Evolutionary conservation across 1,140 invertebrate genomes (phyloP), one percentile per base, ranked within the genome.

Genomic region (Galendromus occidentalis): DNA sequence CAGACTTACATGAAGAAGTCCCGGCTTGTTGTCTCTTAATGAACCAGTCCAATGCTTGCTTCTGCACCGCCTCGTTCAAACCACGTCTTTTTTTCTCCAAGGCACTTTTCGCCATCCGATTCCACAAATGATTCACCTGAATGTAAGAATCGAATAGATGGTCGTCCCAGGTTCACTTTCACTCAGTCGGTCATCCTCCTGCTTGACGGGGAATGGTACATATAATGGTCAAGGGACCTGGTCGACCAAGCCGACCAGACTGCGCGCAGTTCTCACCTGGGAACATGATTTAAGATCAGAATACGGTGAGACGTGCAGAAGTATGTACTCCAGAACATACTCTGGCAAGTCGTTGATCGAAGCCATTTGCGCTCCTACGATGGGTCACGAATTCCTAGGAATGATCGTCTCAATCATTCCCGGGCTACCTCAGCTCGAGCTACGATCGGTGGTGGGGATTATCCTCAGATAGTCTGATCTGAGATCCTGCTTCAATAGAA

Each of bases 241-340:
- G n/a, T n/a, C n/a, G n/a, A n/a, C n/a, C n/a, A n/a, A n/a, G n/a
- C n/a, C n/a, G n/a, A n/a, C n/a, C n/a, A n/a, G n/a, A n/a, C n/a
- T n/a, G n/a, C n/a, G n/a, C n/a, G n/a, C n/a, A n/a, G n/a, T n/a
- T n/a, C 83, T 90, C 18, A 95, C 90, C 69, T 83, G 75, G 77
- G 84, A 86, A 74, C 88, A 90, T 72, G 84, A 80, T 75, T 88
- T 83, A 66, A 94, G 77, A 79, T 93, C 88, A 75, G 84, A 83
- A 72, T 95, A 95, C 18, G 90, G 90, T 66, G 89, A 86, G 69
- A 95, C 78, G 73, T 89, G 81, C 68, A 84, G 83, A 67, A 95
- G 80, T 73, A 95, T 91, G 74, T 89, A 91, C 75, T 94, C 91
- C 65, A 95, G 76, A 55, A 95, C 82, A 81, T 94, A 89, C 75